These are phyloP conservation scores for Lochmaea crataegi DNA, from an alignment of 2,888 invertebrate genomes.

Conservation along the genomic window DNA sequence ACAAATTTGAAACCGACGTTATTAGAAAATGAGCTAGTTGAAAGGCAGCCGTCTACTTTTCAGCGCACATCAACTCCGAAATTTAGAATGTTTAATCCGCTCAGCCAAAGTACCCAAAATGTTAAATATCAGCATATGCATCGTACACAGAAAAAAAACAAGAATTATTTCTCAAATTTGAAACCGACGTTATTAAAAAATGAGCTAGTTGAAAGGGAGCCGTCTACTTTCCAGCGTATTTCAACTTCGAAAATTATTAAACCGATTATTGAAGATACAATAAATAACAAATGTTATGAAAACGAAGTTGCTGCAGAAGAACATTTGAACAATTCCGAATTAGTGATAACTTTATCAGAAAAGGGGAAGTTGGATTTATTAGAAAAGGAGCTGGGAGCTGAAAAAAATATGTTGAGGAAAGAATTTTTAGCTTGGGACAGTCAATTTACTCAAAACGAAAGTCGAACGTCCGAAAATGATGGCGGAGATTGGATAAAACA, in stretches of 20 bases:
- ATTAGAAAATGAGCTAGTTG: neutral
- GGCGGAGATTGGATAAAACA: slow-evolving; percentile 49
- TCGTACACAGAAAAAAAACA: neutral
- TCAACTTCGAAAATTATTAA: neutral
- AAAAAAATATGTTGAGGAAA: slow-evolving; percentile 31
- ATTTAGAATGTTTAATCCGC: slow-evolving; percentile 22
- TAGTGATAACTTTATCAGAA: slow-evolving; percentile 34
- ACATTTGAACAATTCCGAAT: slow-evolving; percentile 10
- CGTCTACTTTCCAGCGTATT: neutral
- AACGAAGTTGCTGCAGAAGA: neutral
- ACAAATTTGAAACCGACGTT: neutral
- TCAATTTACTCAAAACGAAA: slow-evolving; percentile 22
- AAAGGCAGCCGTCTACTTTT: no score
- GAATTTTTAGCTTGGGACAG: slow-evolving; percentile 37
- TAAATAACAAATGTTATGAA: neutral
- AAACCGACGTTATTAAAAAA: neutral
- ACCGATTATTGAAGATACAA: neutral
- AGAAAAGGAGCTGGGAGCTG: slow-evolving; percentile 34
- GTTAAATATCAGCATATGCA: neutral
- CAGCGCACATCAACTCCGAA: no score
- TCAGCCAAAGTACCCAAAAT: slow-evolving; percentile 32
- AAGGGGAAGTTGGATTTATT: slow-evolving; percentile 31
- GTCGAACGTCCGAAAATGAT: slow-evolving; percentile 18
- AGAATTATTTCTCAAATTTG: neutral
- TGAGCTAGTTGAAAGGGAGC: neutral